Base-by-base conservation (phyloP, 2,113 vertebrate genomes). In the Oreotrochilus melanogaster region DNA sequence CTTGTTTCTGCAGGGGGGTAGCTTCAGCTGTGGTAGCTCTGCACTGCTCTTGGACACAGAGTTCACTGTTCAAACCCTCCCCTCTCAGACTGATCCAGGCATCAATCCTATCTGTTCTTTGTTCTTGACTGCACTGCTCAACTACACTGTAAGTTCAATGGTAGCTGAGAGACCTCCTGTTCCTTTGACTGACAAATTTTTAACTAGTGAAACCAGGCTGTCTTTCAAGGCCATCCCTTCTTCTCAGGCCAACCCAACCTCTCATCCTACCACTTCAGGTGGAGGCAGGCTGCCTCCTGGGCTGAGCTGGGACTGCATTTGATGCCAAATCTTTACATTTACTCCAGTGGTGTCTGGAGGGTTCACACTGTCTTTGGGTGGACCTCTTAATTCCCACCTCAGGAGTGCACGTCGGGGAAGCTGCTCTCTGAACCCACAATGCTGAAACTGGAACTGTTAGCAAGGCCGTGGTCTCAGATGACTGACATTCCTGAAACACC, bases 401-500 rank as follows among this genome's bases (percentile, higher is more conserved):
- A 37, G 74, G 62, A 70, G 43, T 3, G 15, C 82, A 33, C 1
- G 0, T 56, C 18, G 35, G 22, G 22, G 0, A 1, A 56, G 62
- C 66, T 30, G 86, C 65, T 39, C 79, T 25, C 58, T 91, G 87
- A 92, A 48, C 87, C 31, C 84, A 64, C 86, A 33, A 2, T 82
- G 89, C 86, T 64, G 92, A 73, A 72, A 86, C 83, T 10, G 93
- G 92, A 94, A 31, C 85, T 97, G 89, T 86, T 97, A 85, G 94
- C 91, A 95, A 90, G 94, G 70, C 35, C 89, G 4, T 39, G 24
- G 37, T 96, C 92, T 95, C 86, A 84, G 95, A 73, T 92, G 88
- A 53, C 93, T 86, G 83, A 82, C 87, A 72, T 96, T 96, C 93
- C 97, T 95, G 88, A 95, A 95, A 74, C 88, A 78, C 58, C 84